A percentile compares a stretch with the other conserved stretches of the same genome.
phyloP scores from a whole-genome alignment of 2,113 vertebrate genomes.

The human (Homo sapiens) region GRCh38 chr6:25537501-25538000 shows the following conservation, averaged over 20 bases:
- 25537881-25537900: slow-evolving; percentile 97
- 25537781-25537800: neutral
- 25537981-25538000: slow-evolving; percentile 85
- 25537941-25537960: slow-evolving; percentile 93
- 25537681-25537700: neutral
- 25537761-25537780: neutral
- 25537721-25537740: neutral
- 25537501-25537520: neutral
- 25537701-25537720: neutral
- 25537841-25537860: slow-evolving; percentile 90
- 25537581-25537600: neutral
- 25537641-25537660: neutral
- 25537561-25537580: neutral
- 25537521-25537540: neutral
- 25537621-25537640: neutral
- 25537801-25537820: neutral
- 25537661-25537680: neutral
- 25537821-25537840: neutral
- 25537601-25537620: neutral
- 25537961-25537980: slow-evolving; percentile 97
- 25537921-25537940: slow-evolving; percentile 93
- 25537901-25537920: slow-evolving; percentile 91
- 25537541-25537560: neutral
- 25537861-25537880: slow-evolving; percentile 98
- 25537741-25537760: neutral